Base-by-base conservation (phyloP, 2,113 vertebrate species). In the Heterotis niloticus region DNA sequence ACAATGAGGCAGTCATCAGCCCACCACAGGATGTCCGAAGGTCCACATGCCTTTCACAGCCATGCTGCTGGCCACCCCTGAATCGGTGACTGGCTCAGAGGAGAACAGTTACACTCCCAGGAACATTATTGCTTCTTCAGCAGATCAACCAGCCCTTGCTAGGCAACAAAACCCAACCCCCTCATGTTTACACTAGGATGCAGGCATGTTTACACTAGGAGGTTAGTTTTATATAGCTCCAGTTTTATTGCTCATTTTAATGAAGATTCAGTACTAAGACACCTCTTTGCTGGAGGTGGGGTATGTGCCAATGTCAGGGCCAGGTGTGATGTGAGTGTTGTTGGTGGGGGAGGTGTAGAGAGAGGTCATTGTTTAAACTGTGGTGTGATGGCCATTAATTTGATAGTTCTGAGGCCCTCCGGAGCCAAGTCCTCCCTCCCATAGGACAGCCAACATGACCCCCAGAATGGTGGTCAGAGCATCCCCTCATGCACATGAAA, bases 331-430 rank as follows among this genome's bases (percentile, higher is more conserved):
- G 85, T 2, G 13, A 80, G 66, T 75, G 68, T n/a, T 80, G 66
- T 68, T 84, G 82, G 81, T 85, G 26, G 29, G 83, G 78, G 68
- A 44, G 11, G 71, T 71, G 34, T 7, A 44, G 34, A 44, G 34
- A 44, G 7, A 44, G 34, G 79, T 81, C 77, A 65, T 7, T 65
- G 64, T 65, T 76, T 79, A 77, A 20, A 75, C 52, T 14, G 64
- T 20, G 76, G 73, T 57, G 81, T 78, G 83, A 83, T 78, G 79
- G 84, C 83, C 85, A 84, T 88, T 84, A 86, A 84, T 74, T 81
- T 59, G 73, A 86, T 84, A 83, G 85, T 82, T 84, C 77, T 54
- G 59, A 64, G 75, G 60, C 71, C 4, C 44, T 62, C 80, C 60
- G 81, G 81, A 84, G 76, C 81, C 64, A 54, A 24, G 20, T 56